Evolutionary conservation across 2,797 vertebrate genomes (phyloP).

Genomic region (Halcyon smyrnensis): DNA sequence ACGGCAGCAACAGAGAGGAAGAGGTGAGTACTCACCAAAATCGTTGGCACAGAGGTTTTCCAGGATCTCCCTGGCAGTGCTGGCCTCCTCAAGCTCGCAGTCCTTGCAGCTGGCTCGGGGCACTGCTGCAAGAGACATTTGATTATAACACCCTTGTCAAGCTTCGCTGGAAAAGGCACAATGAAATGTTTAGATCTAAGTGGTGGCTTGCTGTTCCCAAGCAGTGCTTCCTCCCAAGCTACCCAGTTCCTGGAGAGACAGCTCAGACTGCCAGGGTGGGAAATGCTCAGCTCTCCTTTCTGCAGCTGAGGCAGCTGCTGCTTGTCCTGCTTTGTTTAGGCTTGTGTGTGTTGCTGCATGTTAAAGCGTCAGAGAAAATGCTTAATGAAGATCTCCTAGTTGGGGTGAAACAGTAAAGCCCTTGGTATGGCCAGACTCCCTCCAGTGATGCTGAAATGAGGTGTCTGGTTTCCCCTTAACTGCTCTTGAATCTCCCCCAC

Average conservation of each 20-base stretch:
- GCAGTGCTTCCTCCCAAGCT: background rate
- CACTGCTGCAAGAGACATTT: constrained; percentile 71
- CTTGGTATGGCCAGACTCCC: background rate
- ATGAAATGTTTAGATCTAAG: background rate
- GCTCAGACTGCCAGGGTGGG: background rate
- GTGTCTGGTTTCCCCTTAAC: background rate
- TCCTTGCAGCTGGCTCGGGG: constrained; percentile 87
- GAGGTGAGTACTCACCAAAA: constrained; percentile 81
- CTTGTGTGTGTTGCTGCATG: background rate
- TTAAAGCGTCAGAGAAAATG: background rate
- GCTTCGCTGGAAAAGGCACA: background rate
- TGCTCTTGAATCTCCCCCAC: background rate
- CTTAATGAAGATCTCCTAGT: background rate
- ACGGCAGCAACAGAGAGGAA: background rate
- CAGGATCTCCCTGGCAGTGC: constrained; percentile 81
- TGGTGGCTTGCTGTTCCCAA: background rate
- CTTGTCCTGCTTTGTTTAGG: background rate
- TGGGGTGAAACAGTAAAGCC: background rate
- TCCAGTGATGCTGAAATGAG: background rate
- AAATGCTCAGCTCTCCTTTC: background rate
- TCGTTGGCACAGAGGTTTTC: constrained; percentile 86
- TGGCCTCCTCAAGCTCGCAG: constrained; percentile 84
- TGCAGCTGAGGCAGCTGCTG: background rate
- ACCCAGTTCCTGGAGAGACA: background rate
- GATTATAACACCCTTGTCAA: background rate